Evolutionary conservation across 2,113 vertebrate species (phyloP).

Genomic region (Thryonomys swinderianus): DNA sequence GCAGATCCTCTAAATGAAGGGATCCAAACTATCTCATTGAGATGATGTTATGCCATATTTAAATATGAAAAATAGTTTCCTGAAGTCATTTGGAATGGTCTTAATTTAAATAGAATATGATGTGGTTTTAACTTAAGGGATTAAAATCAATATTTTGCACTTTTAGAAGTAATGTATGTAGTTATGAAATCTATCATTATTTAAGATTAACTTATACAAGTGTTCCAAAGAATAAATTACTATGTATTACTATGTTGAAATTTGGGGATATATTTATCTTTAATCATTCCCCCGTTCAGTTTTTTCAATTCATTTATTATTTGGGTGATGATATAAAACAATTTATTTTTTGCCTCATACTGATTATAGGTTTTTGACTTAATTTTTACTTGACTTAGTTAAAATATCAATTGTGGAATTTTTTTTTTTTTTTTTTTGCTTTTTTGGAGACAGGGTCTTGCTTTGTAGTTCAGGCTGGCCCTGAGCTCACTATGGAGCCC

Average conservation of each 20-base stretch:
- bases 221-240: no score
- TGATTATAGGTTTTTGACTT: background rate
- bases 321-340: background rate
- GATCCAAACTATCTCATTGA: background rate
- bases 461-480: no score
- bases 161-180: background rate
- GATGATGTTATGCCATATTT: background rate
- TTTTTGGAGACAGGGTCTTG: no score
- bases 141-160: background rate
- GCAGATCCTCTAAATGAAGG: background rate
- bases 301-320: background rate
- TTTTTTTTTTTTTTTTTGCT: no score
- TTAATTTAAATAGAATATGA: background rate
- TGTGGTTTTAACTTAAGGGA: background rate
- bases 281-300: background rate
- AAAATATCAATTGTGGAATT: background rate
- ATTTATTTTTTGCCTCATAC: background rate
- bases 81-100: background rate
- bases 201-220: background rate
- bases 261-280: background rate
- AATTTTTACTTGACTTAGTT: background rate
- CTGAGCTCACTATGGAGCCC: no score
- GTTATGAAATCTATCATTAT: background rate
- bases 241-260: background rate
- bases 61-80: background rate